Conservation (phyloP, 2,797 vertebrate genomes). For the Cottoperca gobio region DNA sequence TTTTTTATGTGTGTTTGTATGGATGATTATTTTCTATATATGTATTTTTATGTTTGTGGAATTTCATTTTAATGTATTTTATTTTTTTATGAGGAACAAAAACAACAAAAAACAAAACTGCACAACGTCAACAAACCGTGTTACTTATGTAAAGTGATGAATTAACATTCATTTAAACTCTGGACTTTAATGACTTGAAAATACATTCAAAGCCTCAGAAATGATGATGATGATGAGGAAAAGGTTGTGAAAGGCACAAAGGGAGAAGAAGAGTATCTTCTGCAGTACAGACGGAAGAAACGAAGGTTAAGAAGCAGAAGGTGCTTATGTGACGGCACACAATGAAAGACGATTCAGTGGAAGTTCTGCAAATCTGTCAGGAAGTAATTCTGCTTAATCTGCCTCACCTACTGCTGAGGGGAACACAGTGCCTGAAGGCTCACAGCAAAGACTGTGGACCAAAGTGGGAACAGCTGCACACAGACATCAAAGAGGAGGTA, state of each 20-base stretch:
- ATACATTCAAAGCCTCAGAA: background rate
- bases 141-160: background rate
- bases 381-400: slow-evolving; percentile 52
- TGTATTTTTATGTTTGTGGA: too few relatives aligned
- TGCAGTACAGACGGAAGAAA: background rate
- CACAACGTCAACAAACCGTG: background rate
- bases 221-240: too few relatives aligned
- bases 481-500: slow-evolving; percentile 8
- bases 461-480: slow-evolving; percentile 9
- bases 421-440: slow-evolving; percentile 40
- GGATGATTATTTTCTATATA: too few relatives aligned
- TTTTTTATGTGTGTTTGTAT: too few relatives aligned
- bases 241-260: too few relatives aligned
- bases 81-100: too few relatives aligned
- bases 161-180: background rate
- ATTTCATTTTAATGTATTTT: too few relatives aligned
- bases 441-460: slow-evolving; percentile 11
- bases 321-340: background rate
- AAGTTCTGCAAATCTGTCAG: slow-evolving; percentile 25
- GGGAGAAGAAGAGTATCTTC: background rate
- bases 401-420: slow-evolving; percentile 29
- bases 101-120: background rate
- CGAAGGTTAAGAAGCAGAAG: background rate
- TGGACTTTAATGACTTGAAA: background rate
- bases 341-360: background rate